These are phyloP conservation scores for Gobiocypris rarus DNA, from an alignment of 2,113 vertebrate genomes.

Conservation along the genomic window DNA sequence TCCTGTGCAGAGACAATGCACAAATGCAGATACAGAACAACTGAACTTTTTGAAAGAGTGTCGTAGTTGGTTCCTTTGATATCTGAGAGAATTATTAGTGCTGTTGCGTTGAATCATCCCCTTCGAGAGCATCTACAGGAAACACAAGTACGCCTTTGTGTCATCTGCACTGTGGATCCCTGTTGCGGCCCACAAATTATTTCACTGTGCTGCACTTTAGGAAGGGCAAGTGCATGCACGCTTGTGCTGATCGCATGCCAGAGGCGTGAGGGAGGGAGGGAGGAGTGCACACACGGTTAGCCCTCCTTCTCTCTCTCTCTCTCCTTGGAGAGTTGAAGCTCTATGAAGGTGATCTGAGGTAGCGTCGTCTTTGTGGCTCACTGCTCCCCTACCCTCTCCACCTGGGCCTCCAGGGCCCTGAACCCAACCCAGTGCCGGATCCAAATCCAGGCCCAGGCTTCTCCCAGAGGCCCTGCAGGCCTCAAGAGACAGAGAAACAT, in stretches of 20 bases:
- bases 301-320: conserved; percentile 6
- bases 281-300: conserved; percentile 46
- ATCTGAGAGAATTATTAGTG: background rate
- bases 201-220: conserved; percentile 63
- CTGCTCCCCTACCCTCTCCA: conserved; percentile 19
- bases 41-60: background rate
- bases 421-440: conserved; percentile 68
- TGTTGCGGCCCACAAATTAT: conserved; percentile 71
- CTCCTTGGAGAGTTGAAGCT: conserved; percentile 69
- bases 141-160: conserved; percentile 74
- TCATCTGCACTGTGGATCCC: conserved; percentile 69
- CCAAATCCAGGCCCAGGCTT: conserved; percentile 70
- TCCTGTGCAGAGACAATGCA: background rate
- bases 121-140: conserved; percentile 59
- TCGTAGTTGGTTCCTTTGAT: background rate
- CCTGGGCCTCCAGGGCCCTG: conserved; percentile 60
- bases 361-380: conserved; percentile 45
- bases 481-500: conserved; percentile 25
- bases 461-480: conserved; percentile 62
- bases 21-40: background rate
- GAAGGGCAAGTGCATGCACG: conserved; percentile 78
- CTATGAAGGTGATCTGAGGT: conserved; percentile 78
- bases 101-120: background rate
- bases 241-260: conserved; percentile 47
- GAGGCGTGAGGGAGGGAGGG: background rate